Conservation (phyloP, 2,888 invertebrate genomes). For the Drosophila differens region DNA sequence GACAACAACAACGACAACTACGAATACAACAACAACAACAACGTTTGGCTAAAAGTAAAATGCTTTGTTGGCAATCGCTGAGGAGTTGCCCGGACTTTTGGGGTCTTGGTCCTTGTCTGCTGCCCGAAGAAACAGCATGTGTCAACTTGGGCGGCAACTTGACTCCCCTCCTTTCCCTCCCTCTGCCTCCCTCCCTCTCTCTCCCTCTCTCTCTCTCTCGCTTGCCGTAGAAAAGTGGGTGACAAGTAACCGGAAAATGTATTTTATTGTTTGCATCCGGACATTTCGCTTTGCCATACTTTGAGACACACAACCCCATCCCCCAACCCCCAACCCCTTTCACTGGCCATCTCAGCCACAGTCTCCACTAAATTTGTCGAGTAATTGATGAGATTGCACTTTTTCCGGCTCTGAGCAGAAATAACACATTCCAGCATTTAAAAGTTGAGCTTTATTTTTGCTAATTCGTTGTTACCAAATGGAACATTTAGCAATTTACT, state of each 20-base stretch:
- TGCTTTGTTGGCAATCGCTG: slow-evolving; percentile 82
- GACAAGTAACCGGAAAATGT: slow-evolving; percentile 85
- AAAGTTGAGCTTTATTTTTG: background rate
- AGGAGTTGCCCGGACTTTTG: slow-evolving; percentile 76
- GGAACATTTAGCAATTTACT: background rate
- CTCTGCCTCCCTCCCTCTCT: fast-evolving
- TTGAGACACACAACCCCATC: background rate
- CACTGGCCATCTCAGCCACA: slow-evolving; percentile 17
- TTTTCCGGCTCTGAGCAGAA: slow-evolving; percentile 37
- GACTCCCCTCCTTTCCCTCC: background rate
- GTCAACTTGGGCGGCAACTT: slow-evolving; percentile 69
- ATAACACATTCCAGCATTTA: background rate
- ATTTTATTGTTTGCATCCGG: slow-evolving; percentile 84
- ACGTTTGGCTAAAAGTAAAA: slow-evolving; percentile 69
- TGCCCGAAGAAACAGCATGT: slow-evolving; percentile 66
- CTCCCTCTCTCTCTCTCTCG: slow-evolving; percentile 23
- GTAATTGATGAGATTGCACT: slow-evolving; percentile 82
- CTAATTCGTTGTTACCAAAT: background rate
- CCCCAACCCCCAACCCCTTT: no score
- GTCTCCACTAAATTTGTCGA: slow-evolving; percentile 72
- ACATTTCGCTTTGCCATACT: no score
- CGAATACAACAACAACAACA: slow-evolving; percentile 31
- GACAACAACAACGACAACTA: slow-evolving; percentile 65
- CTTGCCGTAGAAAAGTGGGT: slow-evolving; percentile 69
- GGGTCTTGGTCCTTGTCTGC: slow-evolving; percentile 57